These are phyloP conservation scores for Zhuqinia jingwanae DNA, from an alignment of 2,888 invertebrate species.

Conservation along the genomic window DNA sequence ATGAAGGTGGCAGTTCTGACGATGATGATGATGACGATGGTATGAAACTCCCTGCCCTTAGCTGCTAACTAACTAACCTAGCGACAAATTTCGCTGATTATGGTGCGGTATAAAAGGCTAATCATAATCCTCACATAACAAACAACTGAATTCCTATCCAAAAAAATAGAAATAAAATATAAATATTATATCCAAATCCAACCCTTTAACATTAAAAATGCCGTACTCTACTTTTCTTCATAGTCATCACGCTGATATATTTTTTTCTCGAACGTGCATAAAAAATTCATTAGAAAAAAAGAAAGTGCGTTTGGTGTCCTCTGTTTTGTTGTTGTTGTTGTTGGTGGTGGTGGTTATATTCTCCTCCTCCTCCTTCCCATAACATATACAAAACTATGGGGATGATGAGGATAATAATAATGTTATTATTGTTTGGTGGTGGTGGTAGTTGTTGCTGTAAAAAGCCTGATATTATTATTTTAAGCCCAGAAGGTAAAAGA, in stretches of 20 bases:
- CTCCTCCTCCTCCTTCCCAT: neutral
- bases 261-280: neutral
- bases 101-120: no score
- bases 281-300: constrained; percentile 12
- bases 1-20: no score
- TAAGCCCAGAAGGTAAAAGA: constrained; percentile 72
- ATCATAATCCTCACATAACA: no score
- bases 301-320: constrained; percentile 31
- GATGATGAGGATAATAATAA: no score
- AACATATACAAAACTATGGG: neutral
- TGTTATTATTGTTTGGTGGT: neutral
- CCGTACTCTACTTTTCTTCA: constrained; percentile 30
- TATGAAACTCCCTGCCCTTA: no score
- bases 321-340: neutral
- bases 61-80: no score
- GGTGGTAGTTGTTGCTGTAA: neutral
- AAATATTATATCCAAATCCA: neutral
- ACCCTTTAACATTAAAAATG: neutral
- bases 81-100: no score
- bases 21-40: no score
- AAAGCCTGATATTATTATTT: constrained; percentile 20
- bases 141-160: no score
- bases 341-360: neutral
- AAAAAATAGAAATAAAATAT: no score
- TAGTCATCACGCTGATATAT: no score